These are phyloP conservation scores for Podarcis lilfordi DNA, from an alignment of 2,797 vertebrate genomes.

Conservation along the genomic window DNA sequence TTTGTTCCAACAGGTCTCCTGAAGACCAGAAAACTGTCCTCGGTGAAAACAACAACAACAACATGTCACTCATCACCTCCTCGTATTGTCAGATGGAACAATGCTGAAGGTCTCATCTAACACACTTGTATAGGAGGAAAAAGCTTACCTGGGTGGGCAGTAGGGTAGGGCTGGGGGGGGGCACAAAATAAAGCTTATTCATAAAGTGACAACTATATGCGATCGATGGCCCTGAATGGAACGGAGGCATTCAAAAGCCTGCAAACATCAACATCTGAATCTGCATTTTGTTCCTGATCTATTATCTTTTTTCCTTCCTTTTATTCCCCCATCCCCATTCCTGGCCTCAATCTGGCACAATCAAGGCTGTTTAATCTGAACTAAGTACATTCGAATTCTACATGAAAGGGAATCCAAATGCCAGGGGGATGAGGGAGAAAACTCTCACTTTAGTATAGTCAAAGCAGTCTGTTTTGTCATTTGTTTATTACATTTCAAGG, in stretches of 20 bases:
- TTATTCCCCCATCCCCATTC: conserved; percentile 5
- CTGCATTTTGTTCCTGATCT: conserved; percentile 57
- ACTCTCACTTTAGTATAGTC: not conserved
- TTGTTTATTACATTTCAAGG: not conserved
- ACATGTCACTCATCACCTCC: conserved; percentile 58
- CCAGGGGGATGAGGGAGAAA: not conserved
- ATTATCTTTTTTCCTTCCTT: conserved; percentile 39
- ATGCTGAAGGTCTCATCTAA: conserved; percentile 54
- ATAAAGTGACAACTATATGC: conserved; percentile 48
- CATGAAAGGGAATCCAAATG: not conserved
- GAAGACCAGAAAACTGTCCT: conserved; percentile 60
- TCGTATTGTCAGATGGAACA: conserved; percentile 43
- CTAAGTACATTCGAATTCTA: not conserved
- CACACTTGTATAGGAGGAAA: not conserved
- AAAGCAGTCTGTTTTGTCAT: not conserved
- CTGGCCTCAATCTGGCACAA: conserved; percentile 6
- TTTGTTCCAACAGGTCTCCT: conserved; percentile 67
- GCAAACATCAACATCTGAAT: conserved; percentile 36
- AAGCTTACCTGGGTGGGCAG: conserved; percentile 50
- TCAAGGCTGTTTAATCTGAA: conserved; percentile 22
- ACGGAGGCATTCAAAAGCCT: not conserved
- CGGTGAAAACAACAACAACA: conserved; percentile 24
- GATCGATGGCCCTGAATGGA: conserved; percentile 36
- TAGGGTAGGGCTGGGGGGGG: no score
- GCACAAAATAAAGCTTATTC: conserved; percentile 34